These are phyloP conservation scores for Autographa gamma DNA, from an alignment of 2,888 invertebrate species.

Conservation along the genomic window DNA sequence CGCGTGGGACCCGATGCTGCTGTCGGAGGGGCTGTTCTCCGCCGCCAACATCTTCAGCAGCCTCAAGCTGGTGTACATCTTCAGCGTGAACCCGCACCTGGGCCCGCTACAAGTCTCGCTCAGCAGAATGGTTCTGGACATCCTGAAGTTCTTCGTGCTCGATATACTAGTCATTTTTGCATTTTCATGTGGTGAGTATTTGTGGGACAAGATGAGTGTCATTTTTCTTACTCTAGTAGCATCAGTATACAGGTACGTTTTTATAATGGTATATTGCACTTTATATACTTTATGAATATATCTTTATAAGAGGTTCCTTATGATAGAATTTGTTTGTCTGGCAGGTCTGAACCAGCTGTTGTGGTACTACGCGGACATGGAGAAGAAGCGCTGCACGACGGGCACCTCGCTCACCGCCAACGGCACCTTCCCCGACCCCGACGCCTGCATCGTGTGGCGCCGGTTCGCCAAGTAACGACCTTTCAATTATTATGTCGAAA, in stretches of 20 bases:
- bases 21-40: constrained; percentile 98
- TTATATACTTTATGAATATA: too few species aligned
- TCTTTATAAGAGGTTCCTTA: too few species aligned
- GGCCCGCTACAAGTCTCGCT: constrained; percentile 98
- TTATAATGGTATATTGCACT: too few species aligned
- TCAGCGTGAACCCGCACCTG: constrained; percentile 98
- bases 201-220: not conserved
- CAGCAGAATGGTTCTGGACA: constrained; percentile 98
- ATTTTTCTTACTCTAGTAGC: not conserved
- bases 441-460: constrained; percentile 96
- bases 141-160: constrained; percentile 98
- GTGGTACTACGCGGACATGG: constrained; percentile 97
- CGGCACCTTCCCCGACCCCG: constrained; percentile 89
- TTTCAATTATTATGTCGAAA: not conserved
- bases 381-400: constrained; percentile 93
- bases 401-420: constrained; percentile 84
- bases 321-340: constrained; percentile 1
- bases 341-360: constrained; percentile 94
- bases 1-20: constrained; percentile 99
- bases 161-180: constrained; percentile 97
- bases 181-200: constrained; percentile 96
- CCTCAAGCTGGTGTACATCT: constrained; percentile 98
- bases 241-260: too few species aligned
- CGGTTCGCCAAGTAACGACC: constrained; percentile 94
- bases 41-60: constrained; percentile 99